These are phyloP conservation scores for Himalopsyche japonica DNA, from an alignment of 2,888 invertebrate species.

Conservation along the genomic window DNA sequence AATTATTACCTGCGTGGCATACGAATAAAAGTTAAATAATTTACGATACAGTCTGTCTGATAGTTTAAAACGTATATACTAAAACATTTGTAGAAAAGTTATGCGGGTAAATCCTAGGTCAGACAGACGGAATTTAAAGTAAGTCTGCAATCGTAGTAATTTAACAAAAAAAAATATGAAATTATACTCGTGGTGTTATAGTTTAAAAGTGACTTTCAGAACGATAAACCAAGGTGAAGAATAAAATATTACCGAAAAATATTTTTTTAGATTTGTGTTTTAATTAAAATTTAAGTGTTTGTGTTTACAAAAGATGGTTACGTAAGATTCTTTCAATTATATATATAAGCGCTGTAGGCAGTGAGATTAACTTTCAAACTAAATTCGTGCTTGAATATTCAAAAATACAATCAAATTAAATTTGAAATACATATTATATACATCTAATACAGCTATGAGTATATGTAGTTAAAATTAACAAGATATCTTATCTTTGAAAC, in stretches of 20 bases:
- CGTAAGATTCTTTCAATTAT: background rate
- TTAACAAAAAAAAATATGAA: background rate
- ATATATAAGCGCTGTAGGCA: background rate
- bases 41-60: background rate
- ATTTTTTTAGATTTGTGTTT: background rate
- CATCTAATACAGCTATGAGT: no score
- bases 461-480: no score
- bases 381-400: background rate
- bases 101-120: background rate
- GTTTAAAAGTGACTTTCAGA: background rate
- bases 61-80: background rate
- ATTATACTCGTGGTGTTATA: background rate
- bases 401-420: background rate
- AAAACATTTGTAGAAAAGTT: background rate
- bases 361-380: background rate
- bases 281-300: background rate
- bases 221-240: background rate
- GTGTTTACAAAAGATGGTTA: background rate
- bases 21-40: background rate
- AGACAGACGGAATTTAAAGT: background rate
- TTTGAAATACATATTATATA: no score
- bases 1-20: background rate
- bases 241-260: background rate
- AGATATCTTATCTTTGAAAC: no score
- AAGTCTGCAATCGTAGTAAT: background rate